A percentile compares a stretch with the other conserved stretches of the same genome.
Evolutionary conservation across 2,113 vertebrate genomes (phyloP).

Genomic region (Barnardius zonarius): DNA sequence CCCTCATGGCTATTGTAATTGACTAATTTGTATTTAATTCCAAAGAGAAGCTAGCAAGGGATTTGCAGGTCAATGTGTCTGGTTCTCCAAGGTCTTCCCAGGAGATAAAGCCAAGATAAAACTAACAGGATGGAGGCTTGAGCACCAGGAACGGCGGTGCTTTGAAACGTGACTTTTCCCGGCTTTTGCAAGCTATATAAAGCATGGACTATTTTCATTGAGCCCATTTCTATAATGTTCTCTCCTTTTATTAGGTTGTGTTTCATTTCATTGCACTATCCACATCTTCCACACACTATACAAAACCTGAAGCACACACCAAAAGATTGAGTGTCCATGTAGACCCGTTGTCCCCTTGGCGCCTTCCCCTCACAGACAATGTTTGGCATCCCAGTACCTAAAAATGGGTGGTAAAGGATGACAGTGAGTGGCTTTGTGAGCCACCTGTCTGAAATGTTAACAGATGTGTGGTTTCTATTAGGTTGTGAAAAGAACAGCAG

Average conservation of each 20-base stretch:
- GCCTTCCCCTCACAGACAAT: accelerated
- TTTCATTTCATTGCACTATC: background rate
- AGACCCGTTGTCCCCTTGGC: background rate
- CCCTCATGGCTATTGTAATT: background rate
- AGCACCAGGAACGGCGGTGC: accelerated
- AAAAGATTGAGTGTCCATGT: accelerated
- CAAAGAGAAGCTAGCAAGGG: background rate
- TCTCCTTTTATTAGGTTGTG: background rate
- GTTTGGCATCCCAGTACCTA: background rate
- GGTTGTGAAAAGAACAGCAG: background rate
- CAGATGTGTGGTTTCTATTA: accelerated
- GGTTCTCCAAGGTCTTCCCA: background rate
- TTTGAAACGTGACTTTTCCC: background rate
- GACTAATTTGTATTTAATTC: background rate
- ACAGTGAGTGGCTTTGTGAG: accelerated
- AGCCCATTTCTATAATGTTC: background rate
- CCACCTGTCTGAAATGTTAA: background rate
- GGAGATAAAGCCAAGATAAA: background rate
- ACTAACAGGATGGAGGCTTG: background rate
- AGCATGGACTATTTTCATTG: accelerated
- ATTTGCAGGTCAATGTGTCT: background rate
- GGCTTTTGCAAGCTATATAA: background rate
- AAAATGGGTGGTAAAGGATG: background rate
- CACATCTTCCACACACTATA: background rate
- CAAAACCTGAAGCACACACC: background rate